These are phyloP conservation scores for Oceanites oceanicus DNA, from an alignment of 2,113 vertebrate species.

Conservation along the genomic window DNA sequence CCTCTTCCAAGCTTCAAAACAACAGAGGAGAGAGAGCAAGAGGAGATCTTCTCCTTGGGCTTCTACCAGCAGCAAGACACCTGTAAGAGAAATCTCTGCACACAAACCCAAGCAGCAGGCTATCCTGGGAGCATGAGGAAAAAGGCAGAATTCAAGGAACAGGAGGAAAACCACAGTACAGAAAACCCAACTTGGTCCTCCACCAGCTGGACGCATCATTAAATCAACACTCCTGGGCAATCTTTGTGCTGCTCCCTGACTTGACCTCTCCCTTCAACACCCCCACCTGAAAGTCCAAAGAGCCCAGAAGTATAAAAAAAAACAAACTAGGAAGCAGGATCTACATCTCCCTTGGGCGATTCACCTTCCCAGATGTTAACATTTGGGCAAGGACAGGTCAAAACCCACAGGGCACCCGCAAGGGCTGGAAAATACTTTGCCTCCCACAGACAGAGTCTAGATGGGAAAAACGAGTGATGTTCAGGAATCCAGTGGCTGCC, in stretches of 20 bases:
- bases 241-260: not conserved
- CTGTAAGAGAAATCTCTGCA: not conserved
- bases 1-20: not conserved
- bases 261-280: not conserved
- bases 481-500: not conserved
- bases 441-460: not conserved
- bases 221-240: not conserved
- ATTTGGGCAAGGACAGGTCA: not conserved
- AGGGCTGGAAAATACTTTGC: not conserved
- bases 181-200: not conserved
- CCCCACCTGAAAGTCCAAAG: not conserved
- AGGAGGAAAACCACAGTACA: not conserved
- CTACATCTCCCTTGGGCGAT: accelerated
- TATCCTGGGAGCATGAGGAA: not conserved
- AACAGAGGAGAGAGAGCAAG: not conserved
- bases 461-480: not conserved
- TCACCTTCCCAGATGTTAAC: not conserved
- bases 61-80: not conserved
- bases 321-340: not conserved
- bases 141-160: not conserved
- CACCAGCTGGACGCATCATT: not conserved
- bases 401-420: not conserved
- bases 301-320: not conserved
- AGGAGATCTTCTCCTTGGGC: not conserved
- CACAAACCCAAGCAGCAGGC: not conserved